Evolutionary conservation across 2,797 vertebrate species (phyloP), one percentile per base, ranked within the genome.

Genomic region (Allobates femoralis): DNA sequence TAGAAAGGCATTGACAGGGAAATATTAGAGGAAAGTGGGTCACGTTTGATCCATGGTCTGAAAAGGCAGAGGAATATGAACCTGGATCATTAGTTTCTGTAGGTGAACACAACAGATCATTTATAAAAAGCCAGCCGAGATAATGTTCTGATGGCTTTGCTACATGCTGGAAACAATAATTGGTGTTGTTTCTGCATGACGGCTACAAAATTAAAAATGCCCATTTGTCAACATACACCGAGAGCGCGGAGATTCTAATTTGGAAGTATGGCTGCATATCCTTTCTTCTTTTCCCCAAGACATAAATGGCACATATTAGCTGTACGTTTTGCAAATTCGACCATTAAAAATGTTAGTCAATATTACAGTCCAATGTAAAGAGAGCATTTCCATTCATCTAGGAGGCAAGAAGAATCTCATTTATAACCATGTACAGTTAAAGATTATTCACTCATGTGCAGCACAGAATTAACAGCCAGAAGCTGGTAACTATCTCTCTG

Each of bases 21-120:
- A 90, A 89, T 89, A 74, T 90, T 90, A 89, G 84, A 87, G 89
- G 89, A 92, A 90, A 89, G 84, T 89, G 89, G 89, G 83, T 90
- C 89, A 92, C 87, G 83, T 89, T 89, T 91, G 85, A 92, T 91
- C 91, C 86, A 83, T 87, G 85, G 89, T 89, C 90, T 90, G 89
- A 88, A 92, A 90, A 89, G 78, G 85, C 89, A 80, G 90, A 88
- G 71, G 81, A 81, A 85, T 62, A 88, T 88, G 87, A 88, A 85
- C 87, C 50, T 69, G 83, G 69, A 88, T 81, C 87, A 88, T 88
- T 88, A 88, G 87, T 88, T 88, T 88, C 78, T 81, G 62, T 79
- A 87, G 76, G 84, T 79, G 86, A 92, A 90, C 89, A 90, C 84
- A 85, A 89, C 73, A 87, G 69, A 90, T 91, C 91, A 88, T 91